Evolutionary conservation across 2,797 vertebrate species (phyloP).

Genomic region (Phoxinus dragarum): DNA sequence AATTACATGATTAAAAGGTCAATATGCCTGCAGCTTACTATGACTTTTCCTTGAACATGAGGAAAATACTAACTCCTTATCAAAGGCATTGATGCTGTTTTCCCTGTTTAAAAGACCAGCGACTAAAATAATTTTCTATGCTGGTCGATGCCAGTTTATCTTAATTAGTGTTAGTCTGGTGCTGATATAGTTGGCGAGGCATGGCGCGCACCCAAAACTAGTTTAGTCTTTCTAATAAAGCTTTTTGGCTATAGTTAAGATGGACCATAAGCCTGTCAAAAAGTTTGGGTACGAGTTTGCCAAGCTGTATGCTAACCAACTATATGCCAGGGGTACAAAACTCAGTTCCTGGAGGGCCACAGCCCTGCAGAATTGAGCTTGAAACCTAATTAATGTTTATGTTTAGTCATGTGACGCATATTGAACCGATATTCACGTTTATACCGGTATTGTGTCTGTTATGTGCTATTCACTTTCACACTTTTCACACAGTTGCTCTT

Average conservation of each 20-base stretch:
- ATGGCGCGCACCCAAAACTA: neutral
- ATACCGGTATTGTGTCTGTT: no score
- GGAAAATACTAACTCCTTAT: conserved; percentile 8
- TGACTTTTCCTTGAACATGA: conserved; percentile 22
- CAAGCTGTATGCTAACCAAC: neutral
- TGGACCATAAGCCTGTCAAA: neutral
- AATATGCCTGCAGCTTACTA: conserved; percentile 20
- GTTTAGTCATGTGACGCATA: no score
- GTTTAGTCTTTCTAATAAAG: neutral
- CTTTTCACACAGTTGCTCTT: no score
- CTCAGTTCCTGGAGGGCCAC: no score
- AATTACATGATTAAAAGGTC: conserved; percentile 34
- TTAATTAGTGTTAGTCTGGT: neutral
- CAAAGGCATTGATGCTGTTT: neutral
- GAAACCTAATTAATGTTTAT: no score
- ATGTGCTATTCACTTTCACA: no score
- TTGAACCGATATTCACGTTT: no score
- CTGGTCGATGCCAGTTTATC: neutral
- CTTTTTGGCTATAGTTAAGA: neutral
- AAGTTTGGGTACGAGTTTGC: neutral
- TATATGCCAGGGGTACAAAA: neutral
- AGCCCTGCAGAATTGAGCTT: no score
- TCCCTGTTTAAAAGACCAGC: neutral
- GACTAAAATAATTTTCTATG: neutral
- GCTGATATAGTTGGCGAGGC: neutral